Percentiles rank a stretch among this genome's conserved stretches.
These are phyloP conservation scores for Erebia epiphron DNA, from an alignment of 2,888 invertebrate genomes.

Conservation along the genomic window DNA sequence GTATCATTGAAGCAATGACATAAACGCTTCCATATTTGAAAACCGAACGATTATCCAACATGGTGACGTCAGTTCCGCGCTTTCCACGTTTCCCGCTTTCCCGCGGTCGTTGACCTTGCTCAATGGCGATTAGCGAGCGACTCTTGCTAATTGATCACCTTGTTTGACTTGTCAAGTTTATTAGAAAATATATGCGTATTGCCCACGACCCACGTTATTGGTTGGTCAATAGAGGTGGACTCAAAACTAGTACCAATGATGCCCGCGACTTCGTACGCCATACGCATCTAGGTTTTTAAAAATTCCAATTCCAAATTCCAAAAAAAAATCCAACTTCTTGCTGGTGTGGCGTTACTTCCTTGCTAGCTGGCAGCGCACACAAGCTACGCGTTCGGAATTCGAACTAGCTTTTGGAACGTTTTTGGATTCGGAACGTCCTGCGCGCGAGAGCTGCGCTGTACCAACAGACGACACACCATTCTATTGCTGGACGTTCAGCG, in stretches of 20 bases:
- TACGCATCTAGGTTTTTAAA: no score
- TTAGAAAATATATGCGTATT: conserved; percentile 6
- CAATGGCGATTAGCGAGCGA: conserved; percentile 18
- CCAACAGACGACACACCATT: no score
- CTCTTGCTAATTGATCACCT: conserved; percentile 18
- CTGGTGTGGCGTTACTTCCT: no score
- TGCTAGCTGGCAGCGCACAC: no score
- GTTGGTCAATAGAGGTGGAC: neutral
- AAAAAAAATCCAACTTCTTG: no score
- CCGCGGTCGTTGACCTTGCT: conserved; percentile 56
- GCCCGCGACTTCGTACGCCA: neutral
- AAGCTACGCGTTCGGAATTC: no score
- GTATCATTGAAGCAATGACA: conserved; percentile 27
- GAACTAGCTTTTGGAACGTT: no score
- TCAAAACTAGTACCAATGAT: neutral
- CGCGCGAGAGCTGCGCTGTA: no score
- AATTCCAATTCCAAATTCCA: no score
- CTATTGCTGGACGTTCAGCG: no score
- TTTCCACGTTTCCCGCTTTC: conserved; percentile 68
- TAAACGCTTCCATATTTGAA: conserved; percentile 37
- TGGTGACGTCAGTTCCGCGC: conserved; percentile 60
- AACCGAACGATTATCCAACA: conserved; percentile 53
- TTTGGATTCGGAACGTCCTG: no score
- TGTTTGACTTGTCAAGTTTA: conserved; percentile 24
- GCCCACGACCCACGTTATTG: neutral